A percentile compares a stretch with the other conserved stretches of the same genome.
phyloP scores from a whole-genome alignment of 1,140 invertebrate genomes.

The Phymorhynchus buccinoides region DNA sequence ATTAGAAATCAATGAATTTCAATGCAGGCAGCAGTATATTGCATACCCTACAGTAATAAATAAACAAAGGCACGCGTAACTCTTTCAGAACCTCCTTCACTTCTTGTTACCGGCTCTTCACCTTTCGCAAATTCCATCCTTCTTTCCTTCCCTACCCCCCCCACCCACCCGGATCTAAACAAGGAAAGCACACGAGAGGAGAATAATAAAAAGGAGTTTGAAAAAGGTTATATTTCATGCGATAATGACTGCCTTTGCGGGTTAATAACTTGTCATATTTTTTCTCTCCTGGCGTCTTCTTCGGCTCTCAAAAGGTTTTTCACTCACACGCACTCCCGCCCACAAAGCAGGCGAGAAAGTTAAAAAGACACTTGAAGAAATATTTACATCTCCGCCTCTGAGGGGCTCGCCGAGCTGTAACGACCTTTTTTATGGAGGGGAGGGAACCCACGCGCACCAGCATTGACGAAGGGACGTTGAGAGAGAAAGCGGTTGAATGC shows the following conservation, averaged over 20 bases:
- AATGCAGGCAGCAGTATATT: too few relatives aligned
- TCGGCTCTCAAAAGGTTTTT: neutral
- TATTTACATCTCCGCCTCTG: neutral
- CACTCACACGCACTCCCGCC: neutral
- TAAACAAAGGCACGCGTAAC: too few relatives aligned
- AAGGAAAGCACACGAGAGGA: too few relatives aligned
- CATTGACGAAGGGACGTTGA: neutral
- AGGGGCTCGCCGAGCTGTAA: neutral
- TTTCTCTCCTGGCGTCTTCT: neutral
- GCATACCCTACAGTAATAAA: too few relatives aligned
- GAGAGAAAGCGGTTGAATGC: too few relatives aligned
- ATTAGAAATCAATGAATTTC: too few relatives aligned
- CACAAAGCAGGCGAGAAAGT: neutral
- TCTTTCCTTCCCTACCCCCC: neutral
- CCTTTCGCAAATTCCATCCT: neutral
- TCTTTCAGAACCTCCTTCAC: neutral
- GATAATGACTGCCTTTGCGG: neutral
- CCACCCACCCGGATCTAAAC: neutral
- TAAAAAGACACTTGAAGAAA: conserved; percentile 6
- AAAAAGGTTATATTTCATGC: neutral
- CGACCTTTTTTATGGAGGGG: conserved; percentile 9
- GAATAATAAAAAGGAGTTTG: neutral
- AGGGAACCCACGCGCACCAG: neutral
- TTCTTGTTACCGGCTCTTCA: neutral
- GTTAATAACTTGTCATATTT: neutral